Conservation (phyloP, 2,113 vertebrate genomes). For the Romanogobio albipinnatus region DNA sequence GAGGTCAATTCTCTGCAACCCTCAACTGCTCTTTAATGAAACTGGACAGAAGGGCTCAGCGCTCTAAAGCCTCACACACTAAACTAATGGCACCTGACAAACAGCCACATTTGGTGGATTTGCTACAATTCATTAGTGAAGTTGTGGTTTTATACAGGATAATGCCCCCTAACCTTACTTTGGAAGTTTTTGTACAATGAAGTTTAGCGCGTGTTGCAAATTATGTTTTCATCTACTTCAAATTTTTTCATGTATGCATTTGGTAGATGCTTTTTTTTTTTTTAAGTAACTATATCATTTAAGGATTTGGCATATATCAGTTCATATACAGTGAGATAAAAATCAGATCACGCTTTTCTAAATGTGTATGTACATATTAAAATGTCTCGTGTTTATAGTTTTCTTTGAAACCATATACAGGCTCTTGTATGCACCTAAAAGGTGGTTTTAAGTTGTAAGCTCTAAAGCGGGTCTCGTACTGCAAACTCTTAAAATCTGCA, state of each 20-base stretch:
- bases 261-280: neutral
- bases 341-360: too few relatives aligned
- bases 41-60: conserved; percentile 60
- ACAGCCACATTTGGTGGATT: neutral
- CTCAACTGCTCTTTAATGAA: conserved; percentile 24
- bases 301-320: too few relatives aligned
- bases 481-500: neutral
- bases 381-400: neutral
- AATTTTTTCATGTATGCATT: neutral
- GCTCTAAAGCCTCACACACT: conserved; percentile 69
- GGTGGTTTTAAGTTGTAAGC: neutral
- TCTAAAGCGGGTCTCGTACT: neutral
- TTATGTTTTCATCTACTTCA: neutral
- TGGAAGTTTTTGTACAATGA: neutral
- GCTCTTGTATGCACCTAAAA: neutral
- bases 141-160: neutral
- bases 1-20: conserved; percentile 44
- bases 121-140: conserved; percentile 3
- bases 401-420: neutral
- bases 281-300: neutral
- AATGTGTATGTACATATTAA: neutral
- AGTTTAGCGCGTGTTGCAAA: neutral
- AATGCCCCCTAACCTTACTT: neutral
- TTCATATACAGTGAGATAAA: too few relatives aligned
- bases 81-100: conserved; percentile 24